Base-by-base conservation (phyloP, 2,113 vertebrate species). In the Dolichotis patagonum region DNA sequence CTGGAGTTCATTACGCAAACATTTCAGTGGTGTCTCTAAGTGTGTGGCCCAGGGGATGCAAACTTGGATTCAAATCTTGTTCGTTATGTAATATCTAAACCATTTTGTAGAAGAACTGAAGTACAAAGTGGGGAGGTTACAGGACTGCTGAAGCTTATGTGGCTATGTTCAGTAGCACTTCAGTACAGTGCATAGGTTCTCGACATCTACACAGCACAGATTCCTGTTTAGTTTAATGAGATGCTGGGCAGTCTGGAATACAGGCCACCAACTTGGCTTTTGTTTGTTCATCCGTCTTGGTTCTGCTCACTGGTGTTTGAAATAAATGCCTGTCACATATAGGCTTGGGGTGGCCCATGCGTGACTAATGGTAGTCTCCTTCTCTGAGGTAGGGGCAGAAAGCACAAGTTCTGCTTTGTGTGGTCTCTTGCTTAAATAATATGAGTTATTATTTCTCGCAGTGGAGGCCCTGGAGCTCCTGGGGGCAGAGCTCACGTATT, bases 141-240 rank as follows among this genome's bases (percentile, higher is more conserved):
- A 26, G 75, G 80, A 38, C 30, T 84, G 62, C 49, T 41, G 9
- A 24, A 32, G 71, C 5, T 88, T 88, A 26, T 43, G 0, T 7
- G 38, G 20, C 26, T 46, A 0, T 5, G 14, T 49, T 35, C 67
- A 38, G 32, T 43, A 24, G n/a, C 49, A 26, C 63, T 41, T 17
- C 7, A 22, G 35, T 52, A 16, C 67, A 19, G 0, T 22, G 16
- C 3, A 8, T 16, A 52, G 63, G n/a, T 49, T 52, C 30, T 83
- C 17, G 30, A 19, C 75, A 22, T 62, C 24, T 41, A 54, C 3
- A 0, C 9, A 56, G 69, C 3, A 0, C 7, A 56, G 69, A 5
- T 46, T 92, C 41, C 24, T 46, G 38, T 73, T 87, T 86, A 67
- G 81, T n/a, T 84, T 65, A 49, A 46, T 60, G 93, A 93, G 80